A percentile compares a stretch with the other conserved stretches of the same genome.
These are phyloP conservation scores for Siderastrea radians DNA, from an alignment of 92 coral and sea anemone species.

Conservation along the genomic window DNA sequence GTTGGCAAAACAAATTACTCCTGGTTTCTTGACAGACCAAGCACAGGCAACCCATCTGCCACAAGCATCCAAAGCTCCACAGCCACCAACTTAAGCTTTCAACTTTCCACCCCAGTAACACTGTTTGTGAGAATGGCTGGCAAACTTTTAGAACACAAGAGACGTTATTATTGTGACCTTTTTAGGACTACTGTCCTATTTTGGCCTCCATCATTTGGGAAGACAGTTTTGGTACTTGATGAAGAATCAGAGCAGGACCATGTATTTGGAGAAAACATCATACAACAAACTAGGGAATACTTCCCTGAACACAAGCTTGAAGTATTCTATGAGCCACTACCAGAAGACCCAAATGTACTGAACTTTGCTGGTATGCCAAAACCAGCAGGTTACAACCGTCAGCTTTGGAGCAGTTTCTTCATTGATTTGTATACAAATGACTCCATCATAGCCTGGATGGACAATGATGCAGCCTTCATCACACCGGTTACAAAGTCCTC, in stretches of 20 bases:
- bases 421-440: constrained; percentile 49
- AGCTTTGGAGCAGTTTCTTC: constrained; percentile 41
- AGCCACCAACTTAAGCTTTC: too few species aligned
- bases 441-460: constrained; percentile 59
- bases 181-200: constrained; percentile 42
- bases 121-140: constrained; percentile 51
- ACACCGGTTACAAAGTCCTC: constrained; percentile 16
- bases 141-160: constrained; percentile 6
- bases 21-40: too few species aligned
- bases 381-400: constrained; percentile 12
- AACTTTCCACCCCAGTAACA: neutral
- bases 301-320: constrained; percentile 44
- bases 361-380: constrained; percentile 6
- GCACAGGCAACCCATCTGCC: too few species aligned
- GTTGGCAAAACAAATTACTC: too few species aligned
- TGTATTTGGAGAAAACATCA: neutral
- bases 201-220: constrained; percentile 62
- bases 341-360: constrained; percentile 15
- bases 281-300: neutral
- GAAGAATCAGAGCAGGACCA: constrained; percentile 41
- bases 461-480: constrained; percentile 42
- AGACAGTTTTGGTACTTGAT: constrained; percentile 55
- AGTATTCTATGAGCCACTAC: constrained; percentile 41
- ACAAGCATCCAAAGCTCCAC: too few species aligned
- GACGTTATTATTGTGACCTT: constrained; percentile 41